Evolutionary conservation across 2,113 vertebrate genomes (phyloP), one percentile per base, ranked within the genome.

Genomic region (Brienomyrus longianalis): DNA sequence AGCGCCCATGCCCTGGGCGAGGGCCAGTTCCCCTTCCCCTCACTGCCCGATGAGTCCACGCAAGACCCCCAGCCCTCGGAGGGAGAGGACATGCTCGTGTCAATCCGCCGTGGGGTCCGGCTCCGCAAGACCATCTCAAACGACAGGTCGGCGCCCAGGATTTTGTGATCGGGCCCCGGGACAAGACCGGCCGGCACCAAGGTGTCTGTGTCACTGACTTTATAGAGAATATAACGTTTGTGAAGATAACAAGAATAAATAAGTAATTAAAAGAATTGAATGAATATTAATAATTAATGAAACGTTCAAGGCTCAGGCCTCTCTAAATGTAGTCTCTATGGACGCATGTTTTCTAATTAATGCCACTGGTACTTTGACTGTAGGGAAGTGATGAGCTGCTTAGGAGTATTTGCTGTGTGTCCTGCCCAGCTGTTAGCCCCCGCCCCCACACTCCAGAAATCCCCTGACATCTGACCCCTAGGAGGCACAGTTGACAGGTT

Each of bases 61-160:
- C 80, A 3, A 1, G 88, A 89, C 62, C 84, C 95, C 1, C 51
- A 15, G 91, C 94, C 92, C 93, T 94, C 86, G 95, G 96, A 93
- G 0, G 96, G 97, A 0, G 95, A 96, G 92, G 98, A 99, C 94
- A 97, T 99, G 96, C 95, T 99, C 95, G 97, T 97, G 92, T 96
- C 97, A 88, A 99, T 99, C 94, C 97, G 98, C 31, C 96, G 98
- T 0, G 98, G 98, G 83, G 98, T 99, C 90, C 96, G 95, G 90
- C 97, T 99, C 89, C 97, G 98, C 94, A 98, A 97, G 96, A 96
- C 98, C 88, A 23, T 97, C 91, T 98, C 97, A 93, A 98, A 99
- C 0, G 98, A 99, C 96, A 96, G 98, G 93, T 99, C 98, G 1
- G 98, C 96, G 4, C 98, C 98, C 17, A 97, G 97, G 92, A 97